phyloP scores from a whole-genome alignment of 1,140 invertebrate species.

The Protaetia brevitarsis region DNA sequence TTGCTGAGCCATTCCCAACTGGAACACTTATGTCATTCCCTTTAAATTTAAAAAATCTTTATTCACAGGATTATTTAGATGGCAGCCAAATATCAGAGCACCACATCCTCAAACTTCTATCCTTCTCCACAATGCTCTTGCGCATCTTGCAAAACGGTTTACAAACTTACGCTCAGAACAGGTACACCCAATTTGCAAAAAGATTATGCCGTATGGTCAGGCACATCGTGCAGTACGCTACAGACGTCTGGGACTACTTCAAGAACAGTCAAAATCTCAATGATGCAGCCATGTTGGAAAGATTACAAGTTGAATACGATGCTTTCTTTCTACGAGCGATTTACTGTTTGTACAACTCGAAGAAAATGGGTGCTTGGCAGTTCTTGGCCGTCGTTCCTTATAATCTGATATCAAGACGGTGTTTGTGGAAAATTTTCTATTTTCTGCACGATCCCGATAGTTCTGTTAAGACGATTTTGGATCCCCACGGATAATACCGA shows the following conservation, averaged over 20 bases:
- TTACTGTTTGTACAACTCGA: slow-evolving; percentile 67
- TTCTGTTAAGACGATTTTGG: slow-evolving; percentile 36
- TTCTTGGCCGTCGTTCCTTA: slow-evolving; percentile 75
- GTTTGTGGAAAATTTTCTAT: slow-evolving; percentile 71
- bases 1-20: too few relatives aligned
- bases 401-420: slow-evolving; percentile 59
- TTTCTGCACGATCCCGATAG: slow-evolving; percentile 53
- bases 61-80: slow-evolving; percentile 55
- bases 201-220: slow-evolving; percentile 66
- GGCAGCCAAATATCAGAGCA: slow-evolving; percentile 57
- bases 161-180: slow-evolving; percentile 62
- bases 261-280: slow-evolving; percentile 45
- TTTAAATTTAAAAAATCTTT: too few relatives aligned
- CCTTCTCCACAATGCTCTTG: slow-evolving; percentile 66
- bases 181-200: slow-evolving; percentile 70
- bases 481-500: slow-evolving; percentile 41
- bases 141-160: slow-evolving; percentile 65
- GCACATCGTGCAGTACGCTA: slow-evolving; percentile 72
- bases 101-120: slow-evolving; percentile 65
- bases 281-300: slow-evolving; percentile 54
- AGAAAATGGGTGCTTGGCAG: slow-evolving; percentile 77
- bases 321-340: slow-evolving; percentile 69
- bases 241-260: slow-evolving; percentile 68
- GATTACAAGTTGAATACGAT: slow-evolving; percentile 73
- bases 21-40: too few relatives aligned